phyloP scores from a whole-genome alignment of 2,888 invertebrate species.

The Napeogenes sylphis region DNA sequence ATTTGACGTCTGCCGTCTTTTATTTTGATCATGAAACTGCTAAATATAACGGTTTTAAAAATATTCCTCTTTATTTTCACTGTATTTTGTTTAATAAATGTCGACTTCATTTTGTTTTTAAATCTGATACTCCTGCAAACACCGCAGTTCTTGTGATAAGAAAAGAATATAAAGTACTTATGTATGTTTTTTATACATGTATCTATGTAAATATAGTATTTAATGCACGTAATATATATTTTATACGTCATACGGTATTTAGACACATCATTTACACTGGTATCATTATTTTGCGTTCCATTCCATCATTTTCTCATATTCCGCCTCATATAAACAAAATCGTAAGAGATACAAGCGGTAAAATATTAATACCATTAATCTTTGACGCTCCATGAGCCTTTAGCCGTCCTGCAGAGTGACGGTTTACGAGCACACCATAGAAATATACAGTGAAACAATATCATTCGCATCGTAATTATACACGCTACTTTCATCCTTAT shows the following conservation, averaged over 20 bases:
- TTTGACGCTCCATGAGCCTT: constrained; percentile 26
- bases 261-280: too few species aligned
- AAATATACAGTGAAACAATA: constrained; percentile 13
- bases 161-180: too few species aligned
- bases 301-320: constrained; percentile 12
- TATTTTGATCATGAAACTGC: constrained; percentile 32
- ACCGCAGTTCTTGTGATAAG: not conserved
- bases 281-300: not conserved
- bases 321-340: constrained; percentile 8
- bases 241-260: not conserved
- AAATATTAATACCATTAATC: constrained; percentile 30
- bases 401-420: constrained; percentile 29
- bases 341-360: constrained; percentile 11
- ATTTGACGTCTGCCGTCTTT: constrained; percentile 53
- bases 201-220: too few species aligned
- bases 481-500: constrained; percentile 16
- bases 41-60: constrained; percentile 37
- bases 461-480: constrained; percentile 7
- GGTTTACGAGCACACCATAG: constrained; percentile 34
- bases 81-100: constrained; percentile 18
- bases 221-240: not conserved
- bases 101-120: constrained; percentile 17
- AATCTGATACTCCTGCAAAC: constrained; percentile 9
- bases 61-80: constrained; percentile 19
- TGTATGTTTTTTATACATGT: too few species aligned